Base-by-base conservation (phyloP, 2,113 vertebrate species). In the Murina feae region DNA sequence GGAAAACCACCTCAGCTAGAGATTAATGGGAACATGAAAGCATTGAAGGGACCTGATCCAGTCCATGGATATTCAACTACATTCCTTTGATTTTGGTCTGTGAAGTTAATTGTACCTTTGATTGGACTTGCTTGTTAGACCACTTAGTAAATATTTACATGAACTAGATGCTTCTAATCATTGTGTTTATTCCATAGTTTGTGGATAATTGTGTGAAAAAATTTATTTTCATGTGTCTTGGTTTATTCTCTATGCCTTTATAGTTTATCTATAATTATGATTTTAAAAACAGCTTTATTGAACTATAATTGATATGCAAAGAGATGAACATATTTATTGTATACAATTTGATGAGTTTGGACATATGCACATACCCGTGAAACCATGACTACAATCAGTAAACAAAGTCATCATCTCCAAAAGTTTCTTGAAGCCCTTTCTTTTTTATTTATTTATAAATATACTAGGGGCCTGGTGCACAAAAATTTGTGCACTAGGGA, bases 11-110 rank as follows among this genome's bases (percentile, higher is more conserved):
- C 74, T 9, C 32, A 20, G 55, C 74, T 51, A 10, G 78, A 63
- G 74, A 44, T n/a, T 82, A 86, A 93, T 9, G 16, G 69, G 30
- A 39, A 53, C 74, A 53, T 37, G 84, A 63, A 83, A 49, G 58
- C 58, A 0, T 44, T 0, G 0, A 5, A 79, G 42, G 79, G 69
- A 63, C 25, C 28, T 5, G n/a, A 74, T 9, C 37, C 6, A 0
- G 23, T 47, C 49, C 12, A 0, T 4, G 39, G 3, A 5, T 1
- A 7, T 4, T 42, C 51, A 16, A 18, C 23, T 23, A 69, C 58
- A 13, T 23, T 66, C 0, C 86, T 81, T 72, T 81, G 72, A 88
- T 69, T 88, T 88, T 30, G 39, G 91, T 28, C 30, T 2, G 0
- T 44, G 16, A 65, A 78, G 81, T 39, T 94, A 30, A 72, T 32